Evolutionary conservation across 2,888 invertebrate genomes (phyloP).

Genomic region (Chironomus riparius): DNA sequence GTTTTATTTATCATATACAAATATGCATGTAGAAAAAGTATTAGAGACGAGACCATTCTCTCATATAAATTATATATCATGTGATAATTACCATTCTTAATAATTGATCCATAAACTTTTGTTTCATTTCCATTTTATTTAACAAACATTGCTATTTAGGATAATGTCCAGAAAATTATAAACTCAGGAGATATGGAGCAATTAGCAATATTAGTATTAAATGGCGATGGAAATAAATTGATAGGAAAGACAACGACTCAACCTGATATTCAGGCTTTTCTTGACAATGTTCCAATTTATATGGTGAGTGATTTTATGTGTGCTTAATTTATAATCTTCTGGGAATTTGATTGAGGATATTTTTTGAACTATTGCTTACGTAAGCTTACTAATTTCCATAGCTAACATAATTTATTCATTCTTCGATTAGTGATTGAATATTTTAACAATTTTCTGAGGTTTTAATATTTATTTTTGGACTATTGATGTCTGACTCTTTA

Average conservation of each 20-base stretch:
- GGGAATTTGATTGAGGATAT: not conserved
- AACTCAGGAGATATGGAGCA: constrained; percentile 78
- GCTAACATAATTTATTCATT: too few relatives aligned
- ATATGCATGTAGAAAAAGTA: not conserved
- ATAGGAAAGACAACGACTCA: constrained; percentile 60
- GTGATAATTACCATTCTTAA: not conserved
- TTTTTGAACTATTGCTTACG: too few relatives aligned
- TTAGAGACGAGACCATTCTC: too few relatives aligned
- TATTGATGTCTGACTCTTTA: too few relatives aligned
- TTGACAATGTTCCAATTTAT: constrained; percentile 77
- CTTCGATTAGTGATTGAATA: too few relatives aligned
- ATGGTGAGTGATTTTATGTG: constrained; percentile 55
- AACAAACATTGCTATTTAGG: constrained; percentile 38
- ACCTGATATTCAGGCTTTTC: constrained; percentile 74
- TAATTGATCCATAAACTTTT: not conserved
- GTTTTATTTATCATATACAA: too few relatives aligned
- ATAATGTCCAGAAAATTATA: constrained; percentile 55
- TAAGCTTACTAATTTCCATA: too few relatives aligned
- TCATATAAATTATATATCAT: too few relatives aligned
- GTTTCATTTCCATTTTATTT: not conserved
- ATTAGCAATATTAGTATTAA: constrained; percentile 77
- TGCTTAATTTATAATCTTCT: not conserved
- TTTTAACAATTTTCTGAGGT: too few relatives aligned
- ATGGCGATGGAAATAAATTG: constrained; percentile 75
- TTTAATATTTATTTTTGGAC: too few relatives aligned